Evolutionary conservation across 2,888 invertebrate species (phyloP).

Genomic region (Ceriagrion tenellum): DNA sequence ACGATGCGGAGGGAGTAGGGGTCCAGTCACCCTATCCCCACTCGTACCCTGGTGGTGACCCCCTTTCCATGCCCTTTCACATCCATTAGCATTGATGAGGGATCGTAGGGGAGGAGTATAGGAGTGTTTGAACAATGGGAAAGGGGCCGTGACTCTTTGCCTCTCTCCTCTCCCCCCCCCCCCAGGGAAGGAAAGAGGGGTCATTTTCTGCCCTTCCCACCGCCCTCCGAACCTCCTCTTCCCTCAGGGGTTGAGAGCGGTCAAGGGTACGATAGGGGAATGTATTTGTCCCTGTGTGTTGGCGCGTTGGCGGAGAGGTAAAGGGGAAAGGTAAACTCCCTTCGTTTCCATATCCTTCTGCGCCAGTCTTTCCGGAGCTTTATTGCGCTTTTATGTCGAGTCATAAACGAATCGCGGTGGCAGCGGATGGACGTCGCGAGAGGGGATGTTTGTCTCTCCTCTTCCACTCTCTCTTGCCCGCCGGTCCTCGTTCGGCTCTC

Average conservation of each 20-base stretch:
- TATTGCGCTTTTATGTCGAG: background rate
- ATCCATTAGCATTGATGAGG: conserved; percentile 36
- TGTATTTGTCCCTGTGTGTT: background rate
- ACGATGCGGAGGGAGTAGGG: no score
- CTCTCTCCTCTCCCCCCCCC: background rate
- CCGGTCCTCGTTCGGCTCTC: background rate
- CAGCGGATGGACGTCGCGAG: background rate
- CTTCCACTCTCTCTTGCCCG: background rate
- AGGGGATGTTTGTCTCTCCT: background rate
- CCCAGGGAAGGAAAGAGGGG: background rate
- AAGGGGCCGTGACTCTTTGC: background rate
- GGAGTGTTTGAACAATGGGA: background rate
- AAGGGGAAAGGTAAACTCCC: background rate
- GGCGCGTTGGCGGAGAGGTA: background rate
- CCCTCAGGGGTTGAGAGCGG: background rate
- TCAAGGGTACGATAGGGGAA: background rate
- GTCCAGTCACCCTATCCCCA: background rate
- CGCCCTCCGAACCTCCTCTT: background rate
- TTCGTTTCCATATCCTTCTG: background rate
- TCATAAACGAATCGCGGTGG: background rate
- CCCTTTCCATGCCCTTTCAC: conserved; percentile 1
- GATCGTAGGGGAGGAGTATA: background rate
- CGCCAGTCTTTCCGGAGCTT: background rate
- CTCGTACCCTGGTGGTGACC: background rate
- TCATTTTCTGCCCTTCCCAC: background rate